Percentiles rank a stretch among this genome's conserved stretches.
Evolutionary conservation across 1,140 invertebrate genomes (phyloP).

Genomic region (Heliconius hermathena): DNA sequence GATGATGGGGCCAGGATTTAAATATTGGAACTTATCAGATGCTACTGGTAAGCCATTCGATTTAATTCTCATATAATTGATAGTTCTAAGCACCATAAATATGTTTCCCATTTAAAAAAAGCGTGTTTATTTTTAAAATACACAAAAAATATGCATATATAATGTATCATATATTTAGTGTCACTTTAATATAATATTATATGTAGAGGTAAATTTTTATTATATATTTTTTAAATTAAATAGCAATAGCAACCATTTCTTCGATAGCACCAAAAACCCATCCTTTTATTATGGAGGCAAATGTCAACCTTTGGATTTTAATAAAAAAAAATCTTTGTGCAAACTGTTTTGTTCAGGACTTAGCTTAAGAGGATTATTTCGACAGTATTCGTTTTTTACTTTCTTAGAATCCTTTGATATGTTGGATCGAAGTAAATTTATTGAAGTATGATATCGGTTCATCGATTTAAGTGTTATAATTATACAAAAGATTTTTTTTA

Average conservation of each 20-base stretch:
- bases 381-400: conserved; percentile 1
- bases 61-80: too few species aligned
- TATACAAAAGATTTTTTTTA: background rate
- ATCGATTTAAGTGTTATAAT: conserved; percentile 3
- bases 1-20: too few species aligned
- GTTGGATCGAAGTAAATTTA: conserved; percentile 1
- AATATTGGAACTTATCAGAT: too few species aligned
- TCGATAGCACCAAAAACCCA: conserved; percentile 20
- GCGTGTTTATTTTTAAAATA: too few species aligned
- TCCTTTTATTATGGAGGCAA: conserved; percentile 50
- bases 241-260: conserved; percentile 15
- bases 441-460: background rate
- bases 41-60: too few species aligned
- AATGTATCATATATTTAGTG: too few species aligned
- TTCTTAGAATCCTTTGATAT: background rate
- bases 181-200: too few species aligned
- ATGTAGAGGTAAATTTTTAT: too few species aligned
- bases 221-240: background rate
- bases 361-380: conserved; percentile 58
- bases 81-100: too few species aligned
- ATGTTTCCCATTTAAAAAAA: too few species aligned
- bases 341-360: conserved; percentile 50
- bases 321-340: conserved; percentile 53
- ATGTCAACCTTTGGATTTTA: conserved; percentile 47
- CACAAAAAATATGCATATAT: too few species aligned